A percentile compares a stretch with the other conserved stretches of the same genome.
phyloP scores from a whole-genome alignment of 2,888 invertebrate genomes.

The Melitaea athalia region DNA sequence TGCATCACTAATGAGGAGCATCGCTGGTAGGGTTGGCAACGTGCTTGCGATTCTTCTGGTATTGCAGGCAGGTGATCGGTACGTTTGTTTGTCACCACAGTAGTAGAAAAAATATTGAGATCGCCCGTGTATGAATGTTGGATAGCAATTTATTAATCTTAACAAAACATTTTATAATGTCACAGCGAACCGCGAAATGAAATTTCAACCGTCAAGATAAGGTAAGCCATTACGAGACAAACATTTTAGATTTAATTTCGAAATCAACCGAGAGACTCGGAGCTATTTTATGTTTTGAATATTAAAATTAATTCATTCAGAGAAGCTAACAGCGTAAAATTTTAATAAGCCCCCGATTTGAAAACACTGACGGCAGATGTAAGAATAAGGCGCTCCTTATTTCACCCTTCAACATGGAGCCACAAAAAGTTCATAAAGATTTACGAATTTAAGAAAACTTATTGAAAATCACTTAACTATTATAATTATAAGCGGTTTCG shows the following conservation, averaged over 20 bases:
- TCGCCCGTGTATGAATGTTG: too few relatives aligned
- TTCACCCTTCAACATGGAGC: conserved; percentile 45
- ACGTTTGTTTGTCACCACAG: too few relatives aligned
- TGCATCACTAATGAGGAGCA: too few relatives aligned
- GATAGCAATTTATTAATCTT: not conserved
- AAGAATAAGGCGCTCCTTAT: conserved; percentile 39
- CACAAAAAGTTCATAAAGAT: conserved; percentile 46
- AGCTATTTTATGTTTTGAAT: conserved; percentile 35
- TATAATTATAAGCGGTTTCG: not conserved
- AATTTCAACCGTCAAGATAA: conserved; percentile 21
- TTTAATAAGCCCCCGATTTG: conserved; percentile 62
- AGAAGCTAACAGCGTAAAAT: conserved; percentile 50
- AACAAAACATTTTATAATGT: conserved; percentile 3
- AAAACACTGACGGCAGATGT: conserved; percentile 59
- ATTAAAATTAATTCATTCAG: conserved; percentile 41
- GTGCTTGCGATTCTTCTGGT: too few relatives aligned
- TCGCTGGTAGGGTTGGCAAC: too few relatives aligned
- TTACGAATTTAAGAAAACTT: conserved; percentile 12
- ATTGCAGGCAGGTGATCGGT: too few relatives aligned
- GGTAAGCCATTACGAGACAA: conserved; percentile 23
- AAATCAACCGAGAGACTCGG: conserved; percentile 37
- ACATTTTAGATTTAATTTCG: conserved; percentile 32
- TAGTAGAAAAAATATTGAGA: too few relatives aligned
- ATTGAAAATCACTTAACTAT: not conserved
- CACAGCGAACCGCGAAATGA: conserved; percentile 13